phyloP scores from a whole-genome alignment of 2,888 invertebrate species.

The Tanypteryx hageni region DNA sequence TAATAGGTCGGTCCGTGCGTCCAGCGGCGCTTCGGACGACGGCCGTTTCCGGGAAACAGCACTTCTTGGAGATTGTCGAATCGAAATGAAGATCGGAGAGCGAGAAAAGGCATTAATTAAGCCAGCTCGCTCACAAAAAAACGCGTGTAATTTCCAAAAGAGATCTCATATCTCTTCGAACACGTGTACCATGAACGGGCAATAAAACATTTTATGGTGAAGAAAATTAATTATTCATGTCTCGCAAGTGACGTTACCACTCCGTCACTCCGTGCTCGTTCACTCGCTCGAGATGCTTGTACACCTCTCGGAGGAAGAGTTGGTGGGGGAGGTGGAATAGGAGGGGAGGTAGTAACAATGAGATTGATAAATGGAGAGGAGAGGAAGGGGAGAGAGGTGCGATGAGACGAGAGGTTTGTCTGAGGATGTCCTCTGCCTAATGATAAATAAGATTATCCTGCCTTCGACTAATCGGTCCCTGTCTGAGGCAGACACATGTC shows the following conservation, averaged over 20 bases:
- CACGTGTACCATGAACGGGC: constrained; percentile 16
- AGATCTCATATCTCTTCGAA: neutral
- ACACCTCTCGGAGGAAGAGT: neutral
- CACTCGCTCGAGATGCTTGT: neutral
- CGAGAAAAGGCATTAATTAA: neutral
- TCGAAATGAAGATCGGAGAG: too few relatives aligned
- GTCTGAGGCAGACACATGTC: neutral
- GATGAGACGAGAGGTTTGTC: neutral
- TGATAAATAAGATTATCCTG: constrained; percentile 8
- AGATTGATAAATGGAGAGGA: neutral
- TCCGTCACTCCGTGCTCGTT: neutral
- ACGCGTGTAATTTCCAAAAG: neutral
- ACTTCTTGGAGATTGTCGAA: too few relatives aligned
- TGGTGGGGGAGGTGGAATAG: neutral
- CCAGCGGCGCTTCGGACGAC: too few relatives aligned
- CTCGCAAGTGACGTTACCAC: neutral
- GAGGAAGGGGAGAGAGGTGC: neutral
- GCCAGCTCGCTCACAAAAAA: neutral
- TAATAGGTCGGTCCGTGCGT: too few relatives aligned
- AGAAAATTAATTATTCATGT: constrained; percentile 8
- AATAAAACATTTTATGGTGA: neutral
- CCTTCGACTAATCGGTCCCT: neutral
- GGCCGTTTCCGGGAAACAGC: too few relatives aligned
- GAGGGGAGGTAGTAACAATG: neutral
- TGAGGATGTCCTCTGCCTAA: neutral